These are phyloP conservation scores for Alectoris magna DNA, from an alignment of 2,797 vertebrate species.

Conservation along the genomic window DNA sequence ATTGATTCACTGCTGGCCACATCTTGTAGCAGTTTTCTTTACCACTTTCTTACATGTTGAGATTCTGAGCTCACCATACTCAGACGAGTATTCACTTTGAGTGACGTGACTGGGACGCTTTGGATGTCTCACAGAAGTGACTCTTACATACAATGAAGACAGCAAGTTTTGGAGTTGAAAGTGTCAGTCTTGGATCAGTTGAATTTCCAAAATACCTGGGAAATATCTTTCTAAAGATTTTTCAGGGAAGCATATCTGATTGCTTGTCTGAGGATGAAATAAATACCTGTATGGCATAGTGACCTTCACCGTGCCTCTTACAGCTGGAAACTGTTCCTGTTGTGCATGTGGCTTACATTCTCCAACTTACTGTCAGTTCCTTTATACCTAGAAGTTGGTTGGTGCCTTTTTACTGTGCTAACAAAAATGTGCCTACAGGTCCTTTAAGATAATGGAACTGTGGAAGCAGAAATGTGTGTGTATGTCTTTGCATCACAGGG, in stretches of 20 bases:
- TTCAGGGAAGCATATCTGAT: background rate
- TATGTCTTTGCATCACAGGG: background rate
- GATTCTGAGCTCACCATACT: constrained; percentile 21
- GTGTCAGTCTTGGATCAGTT: background rate
- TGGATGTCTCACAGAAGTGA: background rate
- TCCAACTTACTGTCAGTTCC: background rate
- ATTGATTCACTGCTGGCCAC: constrained; percentile 28
- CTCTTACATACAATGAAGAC: background rate
- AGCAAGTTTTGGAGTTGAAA: background rate
- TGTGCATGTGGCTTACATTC: background rate
- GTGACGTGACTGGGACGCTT: background rate
- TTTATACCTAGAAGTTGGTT: background rate
- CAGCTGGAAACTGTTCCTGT: background rate
- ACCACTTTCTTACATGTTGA: constrained; percentile 30
- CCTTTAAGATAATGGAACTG: constrained; percentile 1
- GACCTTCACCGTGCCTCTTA: background rate
- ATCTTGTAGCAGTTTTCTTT: constrained; percentile 25
- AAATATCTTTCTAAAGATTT: background rate
- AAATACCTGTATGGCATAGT: background rate
- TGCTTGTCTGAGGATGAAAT: constrained; percentile 5
- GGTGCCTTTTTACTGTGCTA: constrained; percentile 29
- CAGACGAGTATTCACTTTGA: constrained; percentile 14
- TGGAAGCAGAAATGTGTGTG: background rate
- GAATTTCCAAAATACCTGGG: background rate
- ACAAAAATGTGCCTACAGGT: background rate